phyloP scores from a whole-genome alignment of 2,888 invertebrate genomes.

The Rotaria magnacalcarata region DNA sequence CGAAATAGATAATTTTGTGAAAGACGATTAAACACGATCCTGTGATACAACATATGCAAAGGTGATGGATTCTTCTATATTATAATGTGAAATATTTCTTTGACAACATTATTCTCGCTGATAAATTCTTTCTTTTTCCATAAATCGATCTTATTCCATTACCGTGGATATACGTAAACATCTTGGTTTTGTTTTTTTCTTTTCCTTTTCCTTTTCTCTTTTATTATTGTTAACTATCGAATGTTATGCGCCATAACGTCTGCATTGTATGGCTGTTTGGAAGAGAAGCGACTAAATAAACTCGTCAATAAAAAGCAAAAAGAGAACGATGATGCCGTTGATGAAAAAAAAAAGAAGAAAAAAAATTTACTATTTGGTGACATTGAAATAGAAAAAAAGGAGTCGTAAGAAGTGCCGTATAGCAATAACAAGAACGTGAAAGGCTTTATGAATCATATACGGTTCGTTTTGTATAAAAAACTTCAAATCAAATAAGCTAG shows the following conservation, averaged over 20 bases:
- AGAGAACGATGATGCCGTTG: not conserved
- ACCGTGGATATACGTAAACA: not conserved
- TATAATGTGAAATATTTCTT: not conserved
- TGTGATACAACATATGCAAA: not conserved
- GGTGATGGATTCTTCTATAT: not conserved
- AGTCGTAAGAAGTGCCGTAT: not conserved
- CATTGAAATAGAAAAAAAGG: not conserved
- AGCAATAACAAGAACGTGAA: not conserved
- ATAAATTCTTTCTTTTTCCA: not conserved
- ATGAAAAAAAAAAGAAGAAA: not conserved
- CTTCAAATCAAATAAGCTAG: not conserved
- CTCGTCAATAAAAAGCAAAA: not conserved
- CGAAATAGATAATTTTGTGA: not conserved
- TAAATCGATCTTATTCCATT: not conserved
- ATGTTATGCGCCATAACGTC: slow-evolving; percentile 13
- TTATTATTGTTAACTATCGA: slow-evolving; percentile 21
- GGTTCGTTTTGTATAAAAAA: not conserved
- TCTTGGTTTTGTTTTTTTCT: not conserved
- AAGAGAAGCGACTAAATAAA: slow-evolving; percentile 15
- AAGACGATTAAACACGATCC: not conserved
- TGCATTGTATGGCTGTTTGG: not conserved
- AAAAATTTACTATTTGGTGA: not conserved
- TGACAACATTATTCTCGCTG: not conserved
- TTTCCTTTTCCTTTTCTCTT: not conserved
- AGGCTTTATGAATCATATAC: not conserved